phyloP scores from a whole-genome alignment of 2,113 vertebrate species.

The Cariama cristata region DNA sequence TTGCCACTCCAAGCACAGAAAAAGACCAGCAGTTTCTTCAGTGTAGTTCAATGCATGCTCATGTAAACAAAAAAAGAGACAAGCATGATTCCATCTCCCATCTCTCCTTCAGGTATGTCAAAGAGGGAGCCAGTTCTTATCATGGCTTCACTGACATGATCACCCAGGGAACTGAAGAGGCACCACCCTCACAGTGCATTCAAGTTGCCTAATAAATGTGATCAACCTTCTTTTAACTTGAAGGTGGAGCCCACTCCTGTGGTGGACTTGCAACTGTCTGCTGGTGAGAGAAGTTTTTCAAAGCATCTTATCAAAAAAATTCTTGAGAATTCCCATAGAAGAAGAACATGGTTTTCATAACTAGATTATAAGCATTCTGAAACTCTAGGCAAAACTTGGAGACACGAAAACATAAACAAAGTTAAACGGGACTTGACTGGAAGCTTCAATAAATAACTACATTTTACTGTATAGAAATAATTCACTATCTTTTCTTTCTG shows the following conservation, averaged over 20 bases:
- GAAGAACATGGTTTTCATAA: background rate
- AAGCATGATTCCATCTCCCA: background rate
- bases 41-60: background rate
- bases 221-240: background rate
- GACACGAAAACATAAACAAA: background rate
- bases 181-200: background rate
- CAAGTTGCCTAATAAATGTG: background rate
- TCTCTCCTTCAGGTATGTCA: background rate
- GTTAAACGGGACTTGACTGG: background rate
- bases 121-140: background rate
- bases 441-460: background rate
- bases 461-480: background rate
- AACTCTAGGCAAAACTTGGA: background rate
- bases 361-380: background rate
- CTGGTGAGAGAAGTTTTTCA: background rate
- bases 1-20: background rate
- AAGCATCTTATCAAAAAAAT: background rate
- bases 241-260: background rate
- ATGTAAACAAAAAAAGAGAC: background rate
- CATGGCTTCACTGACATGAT: accelerated
- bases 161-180: background rate
- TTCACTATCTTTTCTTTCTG: background rate
- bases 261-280: background rate
- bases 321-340: background rate
- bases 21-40: background rate